These are phyloP conservation scores for Drosophila ercepeae DNA, from an alignment of 1,140 invertebrate species.

Conservation along the genomic window DNA sequence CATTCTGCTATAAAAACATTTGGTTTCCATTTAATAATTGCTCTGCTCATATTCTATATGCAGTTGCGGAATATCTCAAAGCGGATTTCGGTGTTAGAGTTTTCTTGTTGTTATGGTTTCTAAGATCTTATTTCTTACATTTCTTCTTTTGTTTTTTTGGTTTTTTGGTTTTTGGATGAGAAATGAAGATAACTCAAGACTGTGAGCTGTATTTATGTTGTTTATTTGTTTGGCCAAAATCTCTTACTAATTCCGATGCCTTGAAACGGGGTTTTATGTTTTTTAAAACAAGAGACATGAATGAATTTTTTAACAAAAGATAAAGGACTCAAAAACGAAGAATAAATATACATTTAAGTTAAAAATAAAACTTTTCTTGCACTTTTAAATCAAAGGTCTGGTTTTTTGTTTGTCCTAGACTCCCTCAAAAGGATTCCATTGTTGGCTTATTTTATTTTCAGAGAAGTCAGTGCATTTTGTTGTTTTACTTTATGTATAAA, in stretches of 20 bases:
- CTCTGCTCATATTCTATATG: constrained; percentile 58
- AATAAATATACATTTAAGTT: no score
- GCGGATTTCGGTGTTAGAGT: constrained; percentile 66
- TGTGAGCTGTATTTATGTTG: constrained; percentile 18
- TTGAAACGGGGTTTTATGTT: no score
- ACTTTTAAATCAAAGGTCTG: neutral
- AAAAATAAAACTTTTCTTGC: neutral
- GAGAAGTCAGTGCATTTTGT: neutral
- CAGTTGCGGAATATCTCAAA: constrained; percentile 51
- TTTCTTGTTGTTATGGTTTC: constrained; percentile 22
- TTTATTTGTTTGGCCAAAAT: constrained; percentile 30
- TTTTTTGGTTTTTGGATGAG: neutral
- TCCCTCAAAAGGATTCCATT: neutral
- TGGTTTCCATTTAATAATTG: constrained; percentile 73
- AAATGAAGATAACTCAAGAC: constrained; percentile 12
- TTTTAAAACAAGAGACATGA: no score
- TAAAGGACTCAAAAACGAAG: neutral
- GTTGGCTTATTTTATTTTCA: neutral
- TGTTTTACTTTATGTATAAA: neutral
- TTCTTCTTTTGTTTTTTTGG: no score
- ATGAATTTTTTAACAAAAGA: neutral
- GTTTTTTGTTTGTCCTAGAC: no score
- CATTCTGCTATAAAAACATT: constrained; percentile 65
- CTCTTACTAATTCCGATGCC: no score
- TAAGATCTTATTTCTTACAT: neutral